Percentiles rank a stretch among this genome's conserved stretches.
These are phyloP conservation scores for Papilio xuthus DNA, from an alignment of 1,140 invertebrate species.

Conservation along the genomic window DNA sequence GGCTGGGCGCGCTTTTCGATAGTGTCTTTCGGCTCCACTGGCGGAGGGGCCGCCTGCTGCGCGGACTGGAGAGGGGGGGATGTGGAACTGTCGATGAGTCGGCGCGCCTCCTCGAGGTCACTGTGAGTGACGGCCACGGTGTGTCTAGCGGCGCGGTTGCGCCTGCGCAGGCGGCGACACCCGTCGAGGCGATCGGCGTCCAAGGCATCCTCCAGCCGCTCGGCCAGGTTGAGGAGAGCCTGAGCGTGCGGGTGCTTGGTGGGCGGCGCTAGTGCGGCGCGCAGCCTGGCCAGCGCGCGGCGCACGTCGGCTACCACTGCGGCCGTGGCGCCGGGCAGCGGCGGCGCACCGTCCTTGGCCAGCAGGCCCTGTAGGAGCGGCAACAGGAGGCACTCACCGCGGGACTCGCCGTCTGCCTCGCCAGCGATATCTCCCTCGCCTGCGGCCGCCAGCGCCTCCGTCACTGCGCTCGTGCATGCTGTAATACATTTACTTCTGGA, in stretches of 20 bases:
- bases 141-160: constrained; percentile 84
- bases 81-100: constrained; percentile 85
- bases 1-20: constrained; percentile 57
- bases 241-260: constrained; percentile 81
- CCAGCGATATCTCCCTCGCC: constrained; percentile 54
- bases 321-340: constrained; percentile 66
- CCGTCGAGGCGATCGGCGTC: constrained; percentile 73
- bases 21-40: constrained; percentile 45
- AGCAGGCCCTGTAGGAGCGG: constrained; percentile 84
- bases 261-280: constrained; percentile 85
- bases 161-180: constrained; percentile 62
- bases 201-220: constrained; percentile 87
- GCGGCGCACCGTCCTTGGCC: constrained; percentile 68
- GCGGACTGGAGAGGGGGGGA: constrained; percentile 21
- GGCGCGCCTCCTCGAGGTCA: constrained; percentile 88
- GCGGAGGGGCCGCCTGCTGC: constrained; percentile 40
- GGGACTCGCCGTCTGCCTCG: constrained; percentile 53
- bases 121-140: constrained; percentile 91
- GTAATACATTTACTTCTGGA: constrained; percentile 34
- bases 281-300: constrained; percentile 87
- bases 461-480: constrained; percentile 84
- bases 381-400: constrained; percentile 82
- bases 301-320: constrained; percentile 89
- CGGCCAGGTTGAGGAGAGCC: constrained; percentile 88
- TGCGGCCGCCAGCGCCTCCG: constrained; percentile 78